Conservation (phyloP, 2,113 vertebrate species). For the Ornithorhynchus anatinus region DNA sequence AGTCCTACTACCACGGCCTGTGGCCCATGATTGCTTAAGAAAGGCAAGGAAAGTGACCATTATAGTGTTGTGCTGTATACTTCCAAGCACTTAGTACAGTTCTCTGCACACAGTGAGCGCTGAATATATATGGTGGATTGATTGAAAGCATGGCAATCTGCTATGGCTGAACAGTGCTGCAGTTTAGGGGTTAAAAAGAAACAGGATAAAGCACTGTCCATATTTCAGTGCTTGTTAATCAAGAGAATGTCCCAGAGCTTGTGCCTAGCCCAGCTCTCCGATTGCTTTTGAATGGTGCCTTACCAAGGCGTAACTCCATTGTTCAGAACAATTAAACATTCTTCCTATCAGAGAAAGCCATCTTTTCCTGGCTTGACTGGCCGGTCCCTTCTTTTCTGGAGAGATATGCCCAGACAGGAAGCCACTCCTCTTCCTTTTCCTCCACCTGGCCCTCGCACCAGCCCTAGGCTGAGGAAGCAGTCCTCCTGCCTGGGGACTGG, state of each 20-base stretch:
- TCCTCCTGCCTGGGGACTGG: background rate
- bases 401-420: constrained; percentile 67
- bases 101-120: too few species aligned
- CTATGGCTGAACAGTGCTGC: too few species aligned
- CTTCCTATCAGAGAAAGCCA: constrained; percentile 68
- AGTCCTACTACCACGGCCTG: too few species aligned
- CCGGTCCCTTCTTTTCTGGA: constrained; percentile 21
- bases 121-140: too few species aligned
- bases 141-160: too few species aligned
- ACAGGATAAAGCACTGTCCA: too few species aligned
- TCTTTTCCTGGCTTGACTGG: constrained; percentile 68
- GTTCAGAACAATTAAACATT: constrained; percentile 56
- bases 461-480: constrained; percentile 31
- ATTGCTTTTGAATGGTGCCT: constrained; percentile 30
- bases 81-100: too few species aligned
- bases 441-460: constrained; percentile 42
- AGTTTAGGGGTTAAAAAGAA: too few species aligned
- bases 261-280: constrained; percentile 39
- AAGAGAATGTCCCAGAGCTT: constrained; percentile 17
- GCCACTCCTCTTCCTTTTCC: constrained; percentile 70
- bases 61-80: too few species aligned
- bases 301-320: constrained; percentile 31
- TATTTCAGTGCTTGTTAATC: too few species aligned
- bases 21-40: too few species aligned
- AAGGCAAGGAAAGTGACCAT: too few species aligned